Conservation (phyloP, 2,797 vertebrate species). For the Lithobates pipiens region DNA sequence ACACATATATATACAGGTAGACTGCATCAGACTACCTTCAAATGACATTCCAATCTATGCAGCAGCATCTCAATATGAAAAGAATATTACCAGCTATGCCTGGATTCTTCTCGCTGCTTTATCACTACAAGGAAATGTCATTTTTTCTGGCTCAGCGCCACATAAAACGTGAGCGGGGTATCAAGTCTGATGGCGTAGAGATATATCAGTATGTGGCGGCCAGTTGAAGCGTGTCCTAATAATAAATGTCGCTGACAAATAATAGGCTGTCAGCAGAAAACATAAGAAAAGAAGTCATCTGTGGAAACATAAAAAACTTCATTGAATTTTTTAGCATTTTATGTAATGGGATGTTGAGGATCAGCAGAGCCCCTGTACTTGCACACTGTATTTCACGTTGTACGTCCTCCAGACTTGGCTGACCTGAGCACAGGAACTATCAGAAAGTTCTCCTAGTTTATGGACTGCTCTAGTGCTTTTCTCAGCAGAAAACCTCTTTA, state of each 20-base stretch:
- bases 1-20: too few species aligned
- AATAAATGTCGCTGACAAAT: background rate
- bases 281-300: too few species aligned
- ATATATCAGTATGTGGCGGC: background rate
- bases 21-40: background rate
- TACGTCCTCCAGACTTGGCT: too few species aligned
- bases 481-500: too few species aligned
- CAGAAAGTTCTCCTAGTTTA: too few species aligned
- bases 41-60: background rate
- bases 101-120: background rate
- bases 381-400: too few species aligned
- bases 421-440: too few species aligned
- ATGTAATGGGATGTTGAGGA: too few species aligned
- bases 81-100: constrained; percentile 7
- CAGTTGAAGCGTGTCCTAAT: background rate
- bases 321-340: too few species aligned
- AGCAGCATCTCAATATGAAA: background rate
- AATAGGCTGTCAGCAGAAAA: background rate
- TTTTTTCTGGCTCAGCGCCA: background rate
- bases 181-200: background rate
- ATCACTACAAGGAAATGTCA: constrained; percentile 2
- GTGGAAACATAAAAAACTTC: too few species aligned
- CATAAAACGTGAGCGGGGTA: constrained; percentile 1
- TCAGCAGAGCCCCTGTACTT: too few species aligned
- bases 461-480: too few species aligned